A percentile compares a stretch with the other conserved stretches of the same genome.
Evolutionary conservation across 2,888 invertebrate species (phyloP).

Genomic region (Cheilosia pagana): DNA sequence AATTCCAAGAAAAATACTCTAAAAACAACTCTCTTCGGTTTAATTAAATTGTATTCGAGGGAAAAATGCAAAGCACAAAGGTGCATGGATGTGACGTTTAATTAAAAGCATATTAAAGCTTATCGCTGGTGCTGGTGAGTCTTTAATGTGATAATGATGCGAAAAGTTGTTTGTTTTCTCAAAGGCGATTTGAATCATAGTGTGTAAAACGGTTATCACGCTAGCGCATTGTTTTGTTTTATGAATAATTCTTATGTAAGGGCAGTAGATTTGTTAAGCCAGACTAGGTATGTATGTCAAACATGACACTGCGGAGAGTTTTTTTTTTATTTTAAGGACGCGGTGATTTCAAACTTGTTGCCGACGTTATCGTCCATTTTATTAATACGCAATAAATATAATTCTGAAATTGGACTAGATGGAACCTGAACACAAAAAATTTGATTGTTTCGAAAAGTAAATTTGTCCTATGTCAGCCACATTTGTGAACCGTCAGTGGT

Average conservation of each 20-base stretch:
- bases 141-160: constrained; percentile 26
- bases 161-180: constrained; percentile 13
- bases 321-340: too few species aligned
- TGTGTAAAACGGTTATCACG: not conserved
- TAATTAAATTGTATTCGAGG: constrained; percentile 26
- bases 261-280: not conserved
- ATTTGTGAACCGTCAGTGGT: too few species aligned
- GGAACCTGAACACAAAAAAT: too few species aligned
- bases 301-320: too few species aligned
- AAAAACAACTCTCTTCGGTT: constrained; percentile 13
- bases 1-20: constrained; percentile 18
- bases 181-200: not conserved
- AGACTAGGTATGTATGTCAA: not conserved
- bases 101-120: constrained; percentile 28
- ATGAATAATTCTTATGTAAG: not conserved
- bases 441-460: too few species aligned
- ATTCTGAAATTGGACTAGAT: too few species aligned
- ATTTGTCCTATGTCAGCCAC: too few species aligned
- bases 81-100: constrained; percentile 16
- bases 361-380: too few species aligned
- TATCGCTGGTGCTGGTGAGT: constrained; percentile 1
- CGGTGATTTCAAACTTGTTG: too few species aligned
- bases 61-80: not conserved
- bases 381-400: too few species aligned
- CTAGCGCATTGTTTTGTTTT: not conserved